Base-by-base conservation (phyloP, 2,113 vertebrate genomes). In the Phylloscopus trochiloides region DNA sequence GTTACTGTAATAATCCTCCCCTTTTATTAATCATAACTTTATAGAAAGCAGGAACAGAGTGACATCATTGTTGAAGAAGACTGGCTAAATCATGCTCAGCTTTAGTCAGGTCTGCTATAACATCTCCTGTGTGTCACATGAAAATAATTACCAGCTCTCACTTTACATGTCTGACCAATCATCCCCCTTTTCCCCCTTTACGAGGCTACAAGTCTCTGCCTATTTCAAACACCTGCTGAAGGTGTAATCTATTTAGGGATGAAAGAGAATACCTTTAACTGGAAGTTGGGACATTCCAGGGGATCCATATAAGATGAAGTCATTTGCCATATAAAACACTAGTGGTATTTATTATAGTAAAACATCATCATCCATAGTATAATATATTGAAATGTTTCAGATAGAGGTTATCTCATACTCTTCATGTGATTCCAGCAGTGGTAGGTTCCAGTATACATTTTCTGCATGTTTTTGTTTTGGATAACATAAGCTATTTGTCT, bases 11-110 rank as follows among this genome's bases (percentile, higher is more conserved):
- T 98, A 98, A 98, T 96, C 95, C 96, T 96, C 57, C 95, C 29
- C 42, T 89, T 97, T 98, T 98, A 98, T 98, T 98, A 98, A 98
- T 98, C 97, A 98, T 96, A 97, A 96, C 88, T 86, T 97, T 97
- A 96, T 90, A 98, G 97, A 97, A 97, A 97, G 96, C 97, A 97
- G 97, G 97, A 94, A 95, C 52, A 91, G 75, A 67, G 91, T 98
- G 98, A 98, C 96, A 96, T 98, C 97, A 98, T 91, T 96, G 95
- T 95, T 88, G 91, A 97, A 83, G 96, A 95, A 90, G 94, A 95
- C 96, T 52, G 96, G 92, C 96, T 98, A 97, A 98, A 92, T 98
- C 95, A 96, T 95, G 76, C 81, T 97, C 58, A 84, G 75, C 87
- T 97, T 98, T 97, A 98, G 96, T 98, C 97, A 98, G 96, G 94